A percentile compares a stretch with the other conserved stretches of the same genome.
These are phyloP conservation scores for Hippoglossus stenolepis DNA, from an alignment of 2,113 vertebrate species.

Conservation along the genomic window DNA sequence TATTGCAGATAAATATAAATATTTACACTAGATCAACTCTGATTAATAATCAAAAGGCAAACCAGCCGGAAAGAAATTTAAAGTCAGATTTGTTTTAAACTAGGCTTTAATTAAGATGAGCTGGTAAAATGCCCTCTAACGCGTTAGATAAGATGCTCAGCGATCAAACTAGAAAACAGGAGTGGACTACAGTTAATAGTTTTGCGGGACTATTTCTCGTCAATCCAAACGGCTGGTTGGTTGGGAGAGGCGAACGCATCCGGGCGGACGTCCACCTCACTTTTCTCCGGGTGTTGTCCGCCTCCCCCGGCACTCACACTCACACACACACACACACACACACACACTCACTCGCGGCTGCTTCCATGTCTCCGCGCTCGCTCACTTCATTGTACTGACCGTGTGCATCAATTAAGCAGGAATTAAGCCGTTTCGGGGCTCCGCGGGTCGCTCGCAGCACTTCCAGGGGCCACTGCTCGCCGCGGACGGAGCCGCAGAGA, in stretches of 20 bases:
- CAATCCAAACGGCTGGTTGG: conserved; percentile 60
- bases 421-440: conserved; percentile 44
- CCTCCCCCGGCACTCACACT: conserved; percentile 62
- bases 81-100: neutral
- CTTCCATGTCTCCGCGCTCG: conserved; percentile 59
- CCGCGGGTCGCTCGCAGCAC: neutral
- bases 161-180: accelerated
- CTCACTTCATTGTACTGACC: conserved; percentile 69
- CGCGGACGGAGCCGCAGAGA: conserved; percentile 17
- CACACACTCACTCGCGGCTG: conserved; percentile 17
- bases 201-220: conserved; percentile 64
- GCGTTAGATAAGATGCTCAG: neutral
- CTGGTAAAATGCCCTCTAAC: neutral
- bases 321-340: conserved; percentile 40
- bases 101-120: neutral
- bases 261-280: conserved; percentile 75
- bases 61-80: neutral
- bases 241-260: conserved; percentile 65
- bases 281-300: conserved; percentile 71
- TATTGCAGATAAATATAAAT: too few species aligned
- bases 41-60: neutral
- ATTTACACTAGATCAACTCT: neutral
- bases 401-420: conserved; percentile 65
- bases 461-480: conserved; percentile 8
- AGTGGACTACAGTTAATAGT: conserved; percentile 28